Evolutionary conservation across 2,888 invertebrate genomes (phyloP).

Genomic region (Drosophila quinaria): DNA sequence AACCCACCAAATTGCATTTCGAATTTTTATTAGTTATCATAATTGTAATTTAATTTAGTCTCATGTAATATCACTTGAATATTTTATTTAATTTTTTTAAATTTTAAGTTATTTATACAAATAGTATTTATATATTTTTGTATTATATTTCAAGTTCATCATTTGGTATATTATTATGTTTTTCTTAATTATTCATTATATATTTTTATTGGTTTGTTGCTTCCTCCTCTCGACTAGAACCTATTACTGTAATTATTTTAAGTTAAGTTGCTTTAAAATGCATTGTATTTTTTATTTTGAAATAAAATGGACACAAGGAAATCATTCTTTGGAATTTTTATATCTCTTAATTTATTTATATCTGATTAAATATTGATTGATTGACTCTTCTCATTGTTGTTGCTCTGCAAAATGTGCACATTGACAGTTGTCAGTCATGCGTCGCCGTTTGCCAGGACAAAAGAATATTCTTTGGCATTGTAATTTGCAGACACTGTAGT

Average conservation of each 20-base stretch:
- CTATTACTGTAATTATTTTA: background rate
- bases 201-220: background rate
- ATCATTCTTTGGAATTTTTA: slow-evolving; percentile 8
- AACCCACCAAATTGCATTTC: too few species aligned
- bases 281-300: background rate
- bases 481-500: background rate
- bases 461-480: slow-evolving; percentile 23
- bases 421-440: slow-evolving; percentile 63
- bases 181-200: background rate
- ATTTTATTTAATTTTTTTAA: too few species aligned
- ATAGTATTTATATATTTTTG: too few species aligned
- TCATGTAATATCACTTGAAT: too few species aligned
- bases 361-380: slow-evolving; percentile 16
- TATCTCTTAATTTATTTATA: background rate
- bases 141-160: too few species aligned
- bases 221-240: background rate
- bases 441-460: slow-evolving; percentile 27
- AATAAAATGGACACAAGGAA: slow-evolving; percentile 48
- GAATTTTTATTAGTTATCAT: too few species aligned
- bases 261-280: background rate
- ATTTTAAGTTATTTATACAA: too few species aligned
- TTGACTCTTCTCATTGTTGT: slow-evolving; percentile 40
- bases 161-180: background rate
- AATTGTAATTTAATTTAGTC: too few species aligned
- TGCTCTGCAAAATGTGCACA: slow-evolving; percentile 28